phyloP scores from a whole-genome alignment of 2,113 vertebrate species.

The Centropus unirufus region DNA sequence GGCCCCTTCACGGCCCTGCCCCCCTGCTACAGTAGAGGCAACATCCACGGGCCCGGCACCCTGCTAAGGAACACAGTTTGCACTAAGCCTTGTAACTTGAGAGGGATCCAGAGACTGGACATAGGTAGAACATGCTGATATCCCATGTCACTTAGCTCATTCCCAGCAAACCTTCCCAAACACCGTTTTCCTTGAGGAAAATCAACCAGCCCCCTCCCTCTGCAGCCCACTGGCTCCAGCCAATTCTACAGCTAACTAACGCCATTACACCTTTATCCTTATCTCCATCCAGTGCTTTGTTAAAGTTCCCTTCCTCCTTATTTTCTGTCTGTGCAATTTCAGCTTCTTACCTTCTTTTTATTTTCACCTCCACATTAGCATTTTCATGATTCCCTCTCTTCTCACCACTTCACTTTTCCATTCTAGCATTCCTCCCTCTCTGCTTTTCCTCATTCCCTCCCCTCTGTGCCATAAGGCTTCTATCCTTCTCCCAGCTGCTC shows the following conservation, averaged over 20 bases:
- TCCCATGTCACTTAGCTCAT: not conserved
- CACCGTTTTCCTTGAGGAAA: not conserved
- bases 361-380: not conserved
- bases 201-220: not conserved
- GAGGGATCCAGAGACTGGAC: not conserved
- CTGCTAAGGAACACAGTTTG: constrained; percentile 19
- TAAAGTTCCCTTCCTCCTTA: not conserved
- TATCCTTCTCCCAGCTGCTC: not conserved
- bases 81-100: not conserved
- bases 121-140: not conserved
- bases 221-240: not conserved
- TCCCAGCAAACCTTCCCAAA: not conserved
- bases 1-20: constrained; percentile 73
- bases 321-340: not conserved
- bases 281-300: not conserved
- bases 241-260: not conserved
- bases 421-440: not conserved
- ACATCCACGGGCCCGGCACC: constrained; percentile 75
- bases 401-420: not conserved
- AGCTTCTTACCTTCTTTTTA: not conserved
- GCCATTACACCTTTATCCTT: not conserved
- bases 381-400: not conserved
- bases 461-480: not conserved
- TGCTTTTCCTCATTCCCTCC: not conserved
- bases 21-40: constrained; percentile 66